phyloP scores from a whole-genome alignment of 2,113 vertebrate species.

The Aptenodytes forsteri region DNA sequence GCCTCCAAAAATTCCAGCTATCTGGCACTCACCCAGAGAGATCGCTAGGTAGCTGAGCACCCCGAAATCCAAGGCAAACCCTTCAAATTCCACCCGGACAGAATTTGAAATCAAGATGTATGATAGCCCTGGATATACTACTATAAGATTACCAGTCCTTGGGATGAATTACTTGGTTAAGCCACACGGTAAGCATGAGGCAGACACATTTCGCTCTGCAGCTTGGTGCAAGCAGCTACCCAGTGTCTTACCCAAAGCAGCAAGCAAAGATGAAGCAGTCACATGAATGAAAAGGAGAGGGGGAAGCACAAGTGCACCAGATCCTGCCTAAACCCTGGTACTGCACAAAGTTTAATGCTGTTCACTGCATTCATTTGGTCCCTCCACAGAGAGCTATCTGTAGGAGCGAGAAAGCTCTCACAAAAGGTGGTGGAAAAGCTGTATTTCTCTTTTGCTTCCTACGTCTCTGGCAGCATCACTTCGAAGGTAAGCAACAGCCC shows the following conservation, averaged over 20 bases:
- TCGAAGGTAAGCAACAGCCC: neutral
- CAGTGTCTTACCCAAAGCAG: neutral
- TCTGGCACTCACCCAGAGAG: neutral
- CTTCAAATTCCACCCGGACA: neutral
- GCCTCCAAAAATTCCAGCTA: neutral
- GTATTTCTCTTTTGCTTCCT: neutral
- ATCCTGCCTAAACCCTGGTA: neutral
- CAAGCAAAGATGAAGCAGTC: neutral
- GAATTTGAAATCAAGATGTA: neutral
- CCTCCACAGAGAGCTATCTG: neutral
- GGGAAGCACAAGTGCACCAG: neutral
- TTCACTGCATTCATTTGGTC: neutral
- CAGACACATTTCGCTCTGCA: fast-evolving
- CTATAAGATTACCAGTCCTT: neutral
- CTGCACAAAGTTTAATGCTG: fast-evolving
- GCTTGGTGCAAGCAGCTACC: neutral
- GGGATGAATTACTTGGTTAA: neutral
- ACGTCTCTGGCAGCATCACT: neutral
- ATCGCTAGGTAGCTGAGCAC: neutral
- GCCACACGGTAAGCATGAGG: neutral
- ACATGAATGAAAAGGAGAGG: neutral
- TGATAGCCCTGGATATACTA: neutral
- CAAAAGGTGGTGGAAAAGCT: neutral
- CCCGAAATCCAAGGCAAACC: neutral
- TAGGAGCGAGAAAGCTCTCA: neutral